A percentile compares a stretch with the other conserved stretches of the same genome.
Evolutionary conservation across 2,113 vertebrate species (phyloP).

Genomic region (Phalacrocorax brasilianus): DNA sequence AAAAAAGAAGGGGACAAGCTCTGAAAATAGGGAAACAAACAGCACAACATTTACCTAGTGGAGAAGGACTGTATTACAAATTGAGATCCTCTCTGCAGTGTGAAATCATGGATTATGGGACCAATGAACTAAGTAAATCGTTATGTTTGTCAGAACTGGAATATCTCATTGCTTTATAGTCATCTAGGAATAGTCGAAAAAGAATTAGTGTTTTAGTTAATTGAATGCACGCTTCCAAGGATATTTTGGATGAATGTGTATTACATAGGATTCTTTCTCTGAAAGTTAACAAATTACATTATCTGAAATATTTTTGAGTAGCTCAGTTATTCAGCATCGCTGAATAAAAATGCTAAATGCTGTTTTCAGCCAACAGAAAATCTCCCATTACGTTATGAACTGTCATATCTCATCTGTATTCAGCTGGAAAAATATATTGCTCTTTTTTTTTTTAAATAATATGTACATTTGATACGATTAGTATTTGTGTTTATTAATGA

Average conservation of each 20-base stretch:
- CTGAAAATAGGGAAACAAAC: not conserved
- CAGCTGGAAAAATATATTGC: not conserved
- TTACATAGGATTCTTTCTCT: not conserved
- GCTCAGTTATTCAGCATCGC: not conserved
- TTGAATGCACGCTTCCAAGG: not conserved
- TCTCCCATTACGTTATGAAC: not conserved
- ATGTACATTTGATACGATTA: not conserved
- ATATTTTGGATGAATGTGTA: not conserved
- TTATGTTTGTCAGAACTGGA: not conserved
- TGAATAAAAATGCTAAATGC: not conserved
- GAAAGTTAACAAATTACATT: not conserved
- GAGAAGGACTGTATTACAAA: not conserved
- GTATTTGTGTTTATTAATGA: not conserved
- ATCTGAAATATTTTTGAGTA: not conserved
- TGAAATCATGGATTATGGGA: not conserved
- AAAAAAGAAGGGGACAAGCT: not conserved
- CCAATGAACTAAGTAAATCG: not conserved
- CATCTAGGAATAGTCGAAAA: not conserved
- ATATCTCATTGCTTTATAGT: not conserved
- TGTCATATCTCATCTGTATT: not conserved
- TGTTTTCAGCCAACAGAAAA: not conserved
- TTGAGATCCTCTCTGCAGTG: not conserved
- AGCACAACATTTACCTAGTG: not conserved
- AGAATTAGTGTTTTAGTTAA: not conserved
- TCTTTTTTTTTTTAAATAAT: not conserved